Evolutionary conservation across 2,113 vertebrate species (phyloP).

Genomic region (Trinectes maculatus): DNA sequence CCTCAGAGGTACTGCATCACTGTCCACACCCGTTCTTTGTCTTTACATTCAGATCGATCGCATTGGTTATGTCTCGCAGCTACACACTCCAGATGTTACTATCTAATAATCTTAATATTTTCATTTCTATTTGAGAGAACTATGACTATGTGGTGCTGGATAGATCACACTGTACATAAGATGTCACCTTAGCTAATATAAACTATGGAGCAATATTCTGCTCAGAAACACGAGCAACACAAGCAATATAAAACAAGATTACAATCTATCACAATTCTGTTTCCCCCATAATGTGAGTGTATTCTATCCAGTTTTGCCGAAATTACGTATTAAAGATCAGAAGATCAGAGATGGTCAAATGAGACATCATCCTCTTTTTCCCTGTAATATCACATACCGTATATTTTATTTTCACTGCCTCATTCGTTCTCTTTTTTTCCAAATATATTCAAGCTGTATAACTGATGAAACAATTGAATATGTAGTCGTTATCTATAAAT

Average conservation of each 20-base stretch:
- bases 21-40: slow-evolving; percentile 32
- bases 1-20: slow-evolving; percentile 90
- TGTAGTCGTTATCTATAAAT: neutral
- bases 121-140: slow-evolving; percentile 31
- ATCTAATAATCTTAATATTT: too few species aligned
- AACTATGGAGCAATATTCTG: neutral
- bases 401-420: too few species aligned
- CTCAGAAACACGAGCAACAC: slow-evolving; percentile 1
- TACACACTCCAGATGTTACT: neutral
- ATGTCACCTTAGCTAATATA: slow-evolving; percentile 24
- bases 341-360: too few species aligned
- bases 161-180: slow-evolving; percentile 9
- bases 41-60: slow-evolving; percentile 36
- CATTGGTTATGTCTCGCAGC: slow-evolving; percentile 37
- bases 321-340: slow-evolving; percentile 5
- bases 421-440: too few species aligned
- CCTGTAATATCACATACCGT: too few species aligned
- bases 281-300: neutral
- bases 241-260: neutral
- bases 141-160: slow-evolving; percentile 14
- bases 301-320: slow-evolving; percentile 3
- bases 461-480: neutral
- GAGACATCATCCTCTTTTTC: neutral
- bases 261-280: neutral
- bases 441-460: neutral